phyloP scores from a whole-genome alignment of 2,888 invertebrate genomes.

The Heteromyza rotundicornis region DNA sequence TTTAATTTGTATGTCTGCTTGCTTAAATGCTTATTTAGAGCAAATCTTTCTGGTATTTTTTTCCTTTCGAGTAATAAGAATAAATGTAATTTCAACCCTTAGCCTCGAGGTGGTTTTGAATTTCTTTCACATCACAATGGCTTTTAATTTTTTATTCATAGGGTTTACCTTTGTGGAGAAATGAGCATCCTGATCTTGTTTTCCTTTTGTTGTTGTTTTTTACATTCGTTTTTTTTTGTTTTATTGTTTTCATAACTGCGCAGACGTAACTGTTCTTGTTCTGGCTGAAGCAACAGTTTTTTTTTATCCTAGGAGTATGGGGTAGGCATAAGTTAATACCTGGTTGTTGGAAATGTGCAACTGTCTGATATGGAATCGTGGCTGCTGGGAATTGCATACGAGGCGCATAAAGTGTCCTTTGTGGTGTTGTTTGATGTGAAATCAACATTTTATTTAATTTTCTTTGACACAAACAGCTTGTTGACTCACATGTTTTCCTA shows the following conservation, averaged over 20 bases:
- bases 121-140: constrained; percentile 33
- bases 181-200: constrained; percentile 25
- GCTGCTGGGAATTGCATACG: background rate
- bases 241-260: constrained; percentile 29
- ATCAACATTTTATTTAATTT: no score
- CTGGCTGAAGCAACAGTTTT: background rate
- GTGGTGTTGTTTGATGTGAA: no score
- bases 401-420: no score
- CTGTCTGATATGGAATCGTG: background rate
- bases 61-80: no score
- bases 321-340: background rate
- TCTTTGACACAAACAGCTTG: no score
- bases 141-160: constrained; percentile 9
- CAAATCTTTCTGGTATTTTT: constrained; percentile 10
- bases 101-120: constrained; percentile 45
- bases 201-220: constrained; percentile 1
- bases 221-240: no score
- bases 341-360: background rate
- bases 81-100: constrained; percentile 26
- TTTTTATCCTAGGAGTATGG: background rate
- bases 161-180: constrained; percentile 13
- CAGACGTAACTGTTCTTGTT: constrained; percentile 43
- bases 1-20: constrained; percentile 1
- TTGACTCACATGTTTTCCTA: no score
- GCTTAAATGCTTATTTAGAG: constrained; percentile 14